Base-by-base conservation (phyloP, 2,113 vertebrate genomes). In the Callochromis pleurospilus region DNA sequence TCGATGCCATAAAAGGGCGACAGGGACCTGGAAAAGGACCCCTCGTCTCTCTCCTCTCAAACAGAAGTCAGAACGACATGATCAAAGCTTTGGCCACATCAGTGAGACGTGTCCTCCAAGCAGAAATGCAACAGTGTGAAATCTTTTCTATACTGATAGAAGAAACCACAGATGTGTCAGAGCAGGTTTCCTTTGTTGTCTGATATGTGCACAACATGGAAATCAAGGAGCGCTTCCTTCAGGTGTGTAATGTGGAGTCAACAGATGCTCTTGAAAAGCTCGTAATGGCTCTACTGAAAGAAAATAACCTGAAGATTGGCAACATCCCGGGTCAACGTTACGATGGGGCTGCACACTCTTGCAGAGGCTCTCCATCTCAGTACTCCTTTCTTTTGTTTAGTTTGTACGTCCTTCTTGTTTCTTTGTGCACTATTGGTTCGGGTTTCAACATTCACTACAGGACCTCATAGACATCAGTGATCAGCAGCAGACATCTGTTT, bases 251-350 rank as follows among this genome's bases (percentile, higher is more conserved):
- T 21, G 21, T 21, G 21, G 21, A 21, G 21, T 21, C 21, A 21
- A 21, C 21, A 21, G 21, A 21, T 21, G 21, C 53, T 24, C 21
- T 24, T 55, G 53, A 55, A 24, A 55, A 55, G 53, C n/a, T 13
- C 0, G 21, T 24, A 0, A 55, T 13, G 53, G 53, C 21, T 55
- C 0, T 4, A 55, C 53, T 55, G 11, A 55, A 55, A 55, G 53
- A 1, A 24, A 55, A 54, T 54, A 54, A 0, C 53, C 21, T 55
- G 53, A 55, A 0, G 53, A 24, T 55, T 55, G 53, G 0, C 53
- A 54, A 24, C 53, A 24, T 55, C n/a, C 53, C 0, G 0, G 6
- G 53, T 55, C 53, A 0, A 55, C 21, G 0, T 55, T 55, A 24
- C 0, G 21, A 55, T 55, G 21, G 53, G 21, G 21, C 53, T 55